phyloP scores from a whole-genome alignment of 2,797 vertebrate genomes.

The Hippopotamyrus pictus region DNA sequence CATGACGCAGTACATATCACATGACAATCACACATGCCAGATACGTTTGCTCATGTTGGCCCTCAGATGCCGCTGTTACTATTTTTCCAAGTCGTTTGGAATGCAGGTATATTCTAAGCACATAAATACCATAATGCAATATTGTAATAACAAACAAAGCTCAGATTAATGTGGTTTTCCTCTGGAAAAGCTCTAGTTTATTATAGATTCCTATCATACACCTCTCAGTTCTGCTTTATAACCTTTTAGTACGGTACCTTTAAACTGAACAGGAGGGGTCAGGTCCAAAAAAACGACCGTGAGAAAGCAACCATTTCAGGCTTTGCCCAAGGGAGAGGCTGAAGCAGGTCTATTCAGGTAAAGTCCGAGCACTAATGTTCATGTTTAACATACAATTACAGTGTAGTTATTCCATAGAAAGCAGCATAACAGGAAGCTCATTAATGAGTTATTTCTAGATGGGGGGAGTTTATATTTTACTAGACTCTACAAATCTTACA shows the following conservation, averaged over 20 bases:
- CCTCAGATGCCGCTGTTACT: neutral
- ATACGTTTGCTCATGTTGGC: neutral
- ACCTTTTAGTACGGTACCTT: neutral
- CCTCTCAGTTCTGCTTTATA: neutral
- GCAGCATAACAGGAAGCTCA: neutral
- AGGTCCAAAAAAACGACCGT: neutral
- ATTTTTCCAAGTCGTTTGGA: neutral
- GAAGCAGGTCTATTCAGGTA: neutral
- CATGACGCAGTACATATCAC: neutral
- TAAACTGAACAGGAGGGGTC: neutral
- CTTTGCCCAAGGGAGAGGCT: neutral
- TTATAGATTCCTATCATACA: neutral
- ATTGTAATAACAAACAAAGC: neutral
- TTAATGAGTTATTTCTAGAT: conserved; percentile 18
- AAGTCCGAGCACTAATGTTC: conserved; percentile 9
- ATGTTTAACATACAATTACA: conserved; percentile 18
- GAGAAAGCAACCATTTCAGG: neutral
- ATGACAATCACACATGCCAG: neutral
- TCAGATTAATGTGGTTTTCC: neutral
- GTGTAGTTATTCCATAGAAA: conserved; percentile 17
- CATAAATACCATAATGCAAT: neutral
- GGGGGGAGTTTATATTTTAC: conserved; percentile 20
- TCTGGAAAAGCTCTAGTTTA: neutral
- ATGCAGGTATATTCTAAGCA: conserved; percentile 13
- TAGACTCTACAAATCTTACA: conserved; percentile 7